These are phyloP conservation scores for Argyresthia goedartella DNA, from an alignment of 2,888 invertebrate genomes.

Conservation along the genomic window DNA sequence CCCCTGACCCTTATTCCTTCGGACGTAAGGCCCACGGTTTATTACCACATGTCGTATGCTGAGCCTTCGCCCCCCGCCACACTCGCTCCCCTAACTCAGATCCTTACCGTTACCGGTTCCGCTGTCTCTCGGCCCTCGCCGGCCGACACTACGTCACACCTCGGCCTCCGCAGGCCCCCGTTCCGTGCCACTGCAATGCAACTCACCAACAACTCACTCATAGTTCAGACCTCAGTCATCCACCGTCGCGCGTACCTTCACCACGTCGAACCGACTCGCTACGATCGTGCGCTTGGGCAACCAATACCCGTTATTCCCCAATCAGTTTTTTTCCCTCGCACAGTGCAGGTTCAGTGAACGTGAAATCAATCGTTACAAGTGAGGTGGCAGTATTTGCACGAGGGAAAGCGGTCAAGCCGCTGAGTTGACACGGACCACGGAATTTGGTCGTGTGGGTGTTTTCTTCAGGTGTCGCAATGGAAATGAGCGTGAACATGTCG, in stretches of 20 bases:
- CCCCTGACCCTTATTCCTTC: too few species aligned
- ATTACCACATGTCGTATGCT: too few species aligned
- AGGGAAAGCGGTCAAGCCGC: constrained; percentile 54
- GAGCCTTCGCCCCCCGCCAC: too few species aligned
- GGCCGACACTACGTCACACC: background rate
- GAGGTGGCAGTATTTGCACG: constrained; percentile 24
- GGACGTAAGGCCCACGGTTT: too few species aligned
- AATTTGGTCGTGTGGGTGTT: constrained; percentile 52
- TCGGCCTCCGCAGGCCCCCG: background rate
- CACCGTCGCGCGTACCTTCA: constrained; percentile 14
- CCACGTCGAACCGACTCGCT: constrained; percentile 10
- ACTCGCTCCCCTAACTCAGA: too few species aligned
- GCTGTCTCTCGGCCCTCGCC: background rate
- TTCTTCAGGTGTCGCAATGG: constrained; percentile 59
- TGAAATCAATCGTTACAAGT: background rate
- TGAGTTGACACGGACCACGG: constrained; percentile 32
- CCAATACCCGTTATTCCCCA: constrained; percentile 5
- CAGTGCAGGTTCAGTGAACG: constrained; percentile 3
- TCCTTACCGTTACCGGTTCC: background rate
- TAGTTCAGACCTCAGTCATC: background rate
- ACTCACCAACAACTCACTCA: too few species aligned
- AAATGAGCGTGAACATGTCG: constrained; percentile 63
- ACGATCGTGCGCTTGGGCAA: constrained; percentile 12
- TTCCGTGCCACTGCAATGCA: background rate
- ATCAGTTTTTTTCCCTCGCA: constrained; percentile 1